phyloP scores from a whole-genome alignment of 2,797 vertebrate genomes.

The Tympanoctomys barrerae region DNA sequence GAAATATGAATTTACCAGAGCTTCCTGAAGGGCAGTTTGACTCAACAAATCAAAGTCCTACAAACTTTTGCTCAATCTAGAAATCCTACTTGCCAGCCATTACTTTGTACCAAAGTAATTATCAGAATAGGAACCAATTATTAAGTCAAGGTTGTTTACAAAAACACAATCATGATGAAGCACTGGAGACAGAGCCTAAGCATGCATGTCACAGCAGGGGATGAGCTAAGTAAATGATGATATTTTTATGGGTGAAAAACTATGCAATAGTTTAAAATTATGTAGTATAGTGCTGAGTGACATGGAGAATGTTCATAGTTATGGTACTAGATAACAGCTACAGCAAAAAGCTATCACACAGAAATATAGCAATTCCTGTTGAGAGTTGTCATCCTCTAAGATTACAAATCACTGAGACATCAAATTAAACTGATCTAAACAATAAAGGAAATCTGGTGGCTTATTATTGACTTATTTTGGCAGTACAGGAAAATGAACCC shows the following conservation, averaged over 20 bases:
- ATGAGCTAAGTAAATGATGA: neutral
- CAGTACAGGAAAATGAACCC: neutral
- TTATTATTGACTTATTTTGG: neutral
- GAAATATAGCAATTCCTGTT: conserved; percentile 18
- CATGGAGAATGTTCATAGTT: neutral
- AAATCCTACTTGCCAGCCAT: neutral
- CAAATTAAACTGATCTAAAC: conserved; percentile 26
- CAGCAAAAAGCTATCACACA: neutral
- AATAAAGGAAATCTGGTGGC: neutral
- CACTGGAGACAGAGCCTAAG: neutral
- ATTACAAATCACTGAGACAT: neutral
- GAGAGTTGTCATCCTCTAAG: neutral
- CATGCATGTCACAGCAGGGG: neutral
- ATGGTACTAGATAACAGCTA: neutral
- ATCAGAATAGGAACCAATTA: neutral
- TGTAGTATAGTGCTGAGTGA: neutral
- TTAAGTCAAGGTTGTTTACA: conserved; percentile 28
- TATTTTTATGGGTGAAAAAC: neutral
- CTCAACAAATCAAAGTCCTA: conserved; percentile 31
- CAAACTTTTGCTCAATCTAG: neutral
- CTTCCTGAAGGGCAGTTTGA: conserved; percentile 6
- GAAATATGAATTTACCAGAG: conserved; percentile 40
- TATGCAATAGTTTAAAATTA: conserved; percentile 12
- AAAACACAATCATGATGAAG: neutral
- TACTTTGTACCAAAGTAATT: conserved; percentile 15